Percentiles rank a stretch among this genome's conserved stretches.
Conservation (phyloP, 2,113 vertebrate genomes). For the Daboia siamensis region DNA sequence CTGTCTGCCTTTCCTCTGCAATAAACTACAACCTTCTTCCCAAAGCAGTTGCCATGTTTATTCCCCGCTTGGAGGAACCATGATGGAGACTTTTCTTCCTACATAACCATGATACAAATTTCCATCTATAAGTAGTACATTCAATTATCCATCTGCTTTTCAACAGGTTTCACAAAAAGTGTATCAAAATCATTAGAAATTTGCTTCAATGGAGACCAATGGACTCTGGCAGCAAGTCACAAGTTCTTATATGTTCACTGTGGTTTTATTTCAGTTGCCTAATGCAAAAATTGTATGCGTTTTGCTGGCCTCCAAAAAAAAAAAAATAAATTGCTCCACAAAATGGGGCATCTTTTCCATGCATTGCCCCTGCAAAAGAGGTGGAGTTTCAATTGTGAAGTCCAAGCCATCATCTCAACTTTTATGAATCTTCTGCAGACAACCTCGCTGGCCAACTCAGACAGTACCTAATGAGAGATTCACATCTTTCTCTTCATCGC, state of each 20-base stretch:
- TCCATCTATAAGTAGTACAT: slow-evolving; percentile 46
- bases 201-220: neutral
- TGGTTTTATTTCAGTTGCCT: neutral
- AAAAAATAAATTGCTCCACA: neutral
- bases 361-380: neutral
- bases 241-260: neutral
- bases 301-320: slow-evolving; percentile 36
- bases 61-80: too few relatives aligned
- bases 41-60: too few relatives aligned
- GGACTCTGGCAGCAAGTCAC: slow-evolving; percentile 27
- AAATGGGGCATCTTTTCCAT: neutral
- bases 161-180: neutral
- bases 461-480: neutral
- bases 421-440: neutral
- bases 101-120: slow-evolving; percentile 36
- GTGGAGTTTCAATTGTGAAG: neutral
- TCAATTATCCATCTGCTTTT: slow-evolving; percentile 39
- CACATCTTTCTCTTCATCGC: neutral
- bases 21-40: too few relatives aligned
- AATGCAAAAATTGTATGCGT: slow-evolving; percentile 47
- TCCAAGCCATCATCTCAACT: neutral
- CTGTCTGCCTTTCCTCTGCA: too few relatives aligned
- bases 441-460: neutral
- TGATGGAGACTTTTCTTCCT: too few relatives aligned
- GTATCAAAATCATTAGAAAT: slow-evolving; percentile 15